These are phyloP conservation scores for Mormyrops attenuatus DNA, from an alignment of 2,797 vertebrate species.

Conservation along the genomic window DNA sequence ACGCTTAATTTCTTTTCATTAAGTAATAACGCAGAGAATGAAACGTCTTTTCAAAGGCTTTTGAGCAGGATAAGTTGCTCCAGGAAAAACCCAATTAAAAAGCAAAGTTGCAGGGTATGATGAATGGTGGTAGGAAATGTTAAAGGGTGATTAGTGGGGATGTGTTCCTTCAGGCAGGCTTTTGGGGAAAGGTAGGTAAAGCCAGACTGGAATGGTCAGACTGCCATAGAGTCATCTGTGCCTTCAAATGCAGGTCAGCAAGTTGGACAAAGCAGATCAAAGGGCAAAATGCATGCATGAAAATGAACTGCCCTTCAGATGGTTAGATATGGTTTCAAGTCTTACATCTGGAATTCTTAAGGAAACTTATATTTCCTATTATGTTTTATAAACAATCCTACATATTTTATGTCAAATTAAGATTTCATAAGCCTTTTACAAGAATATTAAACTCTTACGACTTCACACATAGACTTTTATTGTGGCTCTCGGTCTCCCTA, in stretches of 20 bases:
- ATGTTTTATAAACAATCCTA: background rate
- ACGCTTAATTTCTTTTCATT: slow-evolving; percentile 7
- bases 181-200: background rate
- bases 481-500: background rate
- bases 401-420: background rate
- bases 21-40: background rate
- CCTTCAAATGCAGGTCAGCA: background rate
- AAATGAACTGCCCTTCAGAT: background rate
- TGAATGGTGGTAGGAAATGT: background rate
- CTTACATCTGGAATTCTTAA: background rate
- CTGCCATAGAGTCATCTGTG: background rate
- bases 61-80: background rate
- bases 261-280: background rate
- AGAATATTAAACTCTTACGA: background rate
- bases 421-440: background rate
- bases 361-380: background rate
- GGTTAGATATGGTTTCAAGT: background rate
- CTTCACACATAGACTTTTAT: background rate
- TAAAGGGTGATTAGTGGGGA: background rate
- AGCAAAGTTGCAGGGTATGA: background rate
- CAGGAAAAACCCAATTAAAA: background rate
- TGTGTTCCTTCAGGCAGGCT: background rate
- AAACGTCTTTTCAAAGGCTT: background rate
- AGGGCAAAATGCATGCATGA: background rate
- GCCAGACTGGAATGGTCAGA: background rate